Conservation (phyloP, 2,113 vertebrate genomes). For the Cryptotis parvus region DNA sequence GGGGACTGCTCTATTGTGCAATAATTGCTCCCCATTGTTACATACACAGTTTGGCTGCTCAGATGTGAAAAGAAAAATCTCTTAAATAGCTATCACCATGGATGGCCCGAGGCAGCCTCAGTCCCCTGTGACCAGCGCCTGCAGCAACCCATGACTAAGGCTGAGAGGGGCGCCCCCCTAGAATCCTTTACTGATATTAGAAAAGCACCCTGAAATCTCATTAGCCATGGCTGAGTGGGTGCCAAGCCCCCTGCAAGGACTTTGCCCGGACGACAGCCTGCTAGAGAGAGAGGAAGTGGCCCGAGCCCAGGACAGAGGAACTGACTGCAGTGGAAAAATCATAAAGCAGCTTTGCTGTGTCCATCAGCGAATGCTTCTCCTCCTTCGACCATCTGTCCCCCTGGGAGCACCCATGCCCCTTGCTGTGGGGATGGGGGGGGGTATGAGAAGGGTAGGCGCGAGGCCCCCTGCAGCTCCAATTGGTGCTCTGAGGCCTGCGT, state of each 20-base stretch:
- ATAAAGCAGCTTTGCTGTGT: no score
- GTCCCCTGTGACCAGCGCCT: conserved; percentile 50
- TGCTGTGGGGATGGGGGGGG: not conserved
- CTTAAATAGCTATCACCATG: conserved; percentile 68
- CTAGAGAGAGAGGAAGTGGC: not conserved
- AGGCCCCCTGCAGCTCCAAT: no score
- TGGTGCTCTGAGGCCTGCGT: no score
- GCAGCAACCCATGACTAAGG: conserved; percentile 71
- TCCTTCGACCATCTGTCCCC: no score
- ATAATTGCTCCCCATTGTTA: conserved; percentile 73
- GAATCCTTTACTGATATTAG: conserved; percentile 42
- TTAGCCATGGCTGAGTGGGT: not conserved
- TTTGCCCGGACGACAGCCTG: not conserved
- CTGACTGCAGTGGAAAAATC: no score
- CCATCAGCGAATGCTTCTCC: no score
- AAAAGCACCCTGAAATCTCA: conserved; percentile 33
- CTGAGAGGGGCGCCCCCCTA: not conserved
- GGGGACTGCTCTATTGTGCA: conserved; percentile 60
- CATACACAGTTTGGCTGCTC: conserved; percentile 74
- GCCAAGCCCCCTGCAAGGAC: not conserved
- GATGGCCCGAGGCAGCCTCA: not conserved
- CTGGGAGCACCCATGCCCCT: not conserved
- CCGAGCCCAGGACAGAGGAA: not conserved
- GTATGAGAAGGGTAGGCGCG: no score
- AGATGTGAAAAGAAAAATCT: conserved; percentile 72